Conservation (phyloP, 2,888 invertebrate species). For the Spodoptera picta region DNA sequence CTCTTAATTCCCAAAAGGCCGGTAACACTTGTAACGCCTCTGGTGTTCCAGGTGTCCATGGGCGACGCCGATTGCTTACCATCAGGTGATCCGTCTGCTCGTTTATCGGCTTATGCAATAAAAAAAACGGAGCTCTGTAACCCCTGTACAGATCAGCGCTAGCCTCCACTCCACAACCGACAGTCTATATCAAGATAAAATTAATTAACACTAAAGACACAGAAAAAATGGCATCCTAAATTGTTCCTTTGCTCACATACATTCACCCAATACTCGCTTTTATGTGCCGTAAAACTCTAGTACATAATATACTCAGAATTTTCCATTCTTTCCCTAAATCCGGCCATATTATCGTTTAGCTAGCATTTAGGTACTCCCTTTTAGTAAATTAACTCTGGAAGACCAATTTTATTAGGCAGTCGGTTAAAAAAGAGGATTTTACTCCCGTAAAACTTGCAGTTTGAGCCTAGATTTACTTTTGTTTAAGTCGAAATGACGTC, state of each 20-base stretch:
- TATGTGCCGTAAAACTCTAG: conserved; percentile 22
- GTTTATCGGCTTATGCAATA: too few relatives aligned
- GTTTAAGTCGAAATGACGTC: conserved; percentile 46
- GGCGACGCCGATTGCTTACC: too few relatives aligned
- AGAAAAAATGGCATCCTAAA: too few relatives aligned
- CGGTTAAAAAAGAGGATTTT: conserved; percentile 21
- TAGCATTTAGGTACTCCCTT: conserved; percentile 22
- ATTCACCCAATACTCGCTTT: not conserved
- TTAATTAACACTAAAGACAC: not conserved
- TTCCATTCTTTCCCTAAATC: conserved; percentile 23
- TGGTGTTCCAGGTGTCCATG: too few relatives aligned
- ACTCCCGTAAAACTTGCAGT: conserved; percentile 33
- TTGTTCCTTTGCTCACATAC: not conserved
- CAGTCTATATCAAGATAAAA: not conserved
- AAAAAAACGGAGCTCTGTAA: too few relatives aligned
- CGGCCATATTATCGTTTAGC: conserved; percentile 23
- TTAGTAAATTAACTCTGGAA: conserved; percentile 40
- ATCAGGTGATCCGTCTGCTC: too few relatives aligned
- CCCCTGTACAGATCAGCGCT: not conserved
- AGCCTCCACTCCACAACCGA: not conserved
- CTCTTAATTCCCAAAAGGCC: too few relatives aligned
- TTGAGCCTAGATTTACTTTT: conserved; percentile 36
- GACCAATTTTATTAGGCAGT: conserved; percentile 23
- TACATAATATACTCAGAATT: conserved; percentile 13
- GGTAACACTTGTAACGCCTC: too few relatives aligned